A percentile compares a stretch with the other conserved stretches of the same genome.
Evolutionary conservation across 2,888 invertebrate species (phyloP).

Genomic region (Platerodrilus igneus): DNA sequence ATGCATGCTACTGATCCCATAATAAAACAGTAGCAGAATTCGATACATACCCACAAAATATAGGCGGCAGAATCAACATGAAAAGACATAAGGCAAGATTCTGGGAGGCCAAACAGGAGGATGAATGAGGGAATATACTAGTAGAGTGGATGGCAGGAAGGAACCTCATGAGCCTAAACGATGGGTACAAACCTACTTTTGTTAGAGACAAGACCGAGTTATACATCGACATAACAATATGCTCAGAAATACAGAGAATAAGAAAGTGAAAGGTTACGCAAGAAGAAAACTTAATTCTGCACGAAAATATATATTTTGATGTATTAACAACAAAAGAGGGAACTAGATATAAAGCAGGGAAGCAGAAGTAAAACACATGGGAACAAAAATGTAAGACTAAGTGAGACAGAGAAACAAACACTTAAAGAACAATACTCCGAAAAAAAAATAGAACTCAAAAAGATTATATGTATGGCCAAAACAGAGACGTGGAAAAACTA

Average conservation of each 20-base stretch:
- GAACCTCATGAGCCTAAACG: not conserved
- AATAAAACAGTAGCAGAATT: conserved; percentile 1
- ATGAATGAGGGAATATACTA: too few species aligned
- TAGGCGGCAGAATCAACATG: not conserved
- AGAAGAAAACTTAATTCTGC: not conserved
- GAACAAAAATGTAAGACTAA: too few species aligned
- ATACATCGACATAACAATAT: conserved; percentile 1
- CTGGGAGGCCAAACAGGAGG: too few species aligned
- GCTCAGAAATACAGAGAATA: not conserved
- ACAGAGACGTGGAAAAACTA: too few species aligned
- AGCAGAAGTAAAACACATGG: too few species aligned
- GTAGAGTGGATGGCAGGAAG: not conserved
- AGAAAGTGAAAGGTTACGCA: not conserved
- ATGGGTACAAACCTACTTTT: not conserved
- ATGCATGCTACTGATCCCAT: conserved; percentile 1
- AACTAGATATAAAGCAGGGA: too few species aligned
- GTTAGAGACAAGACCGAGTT: not conserved
- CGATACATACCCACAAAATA: not conserved
- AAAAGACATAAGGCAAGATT: not conserved
- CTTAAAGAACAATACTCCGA: too few species aligned
- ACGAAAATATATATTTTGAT: conserved; percentile 4
- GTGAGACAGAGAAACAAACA: too few species aligned
- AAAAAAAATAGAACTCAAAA: too few species aligned
- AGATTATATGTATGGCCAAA: too few species aligned
- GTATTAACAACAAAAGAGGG: not conserved